phyloP scores from a whole-genome alignment of 2,888 invertebrate genomes.

The Diabrotica balteata region DNA sequence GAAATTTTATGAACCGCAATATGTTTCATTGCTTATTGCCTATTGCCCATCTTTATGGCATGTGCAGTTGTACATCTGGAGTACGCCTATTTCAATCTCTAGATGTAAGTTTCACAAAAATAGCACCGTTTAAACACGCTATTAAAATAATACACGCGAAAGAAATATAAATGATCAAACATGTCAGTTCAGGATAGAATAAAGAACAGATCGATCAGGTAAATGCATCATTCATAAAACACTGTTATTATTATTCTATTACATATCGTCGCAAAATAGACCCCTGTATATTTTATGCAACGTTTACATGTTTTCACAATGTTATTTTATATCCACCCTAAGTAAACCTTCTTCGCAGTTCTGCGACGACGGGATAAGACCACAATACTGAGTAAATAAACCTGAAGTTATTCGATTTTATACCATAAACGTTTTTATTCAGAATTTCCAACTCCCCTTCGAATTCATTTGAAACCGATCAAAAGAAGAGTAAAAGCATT shows the following conservation, averaged over 20 bases:
- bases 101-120: too few species aligned
- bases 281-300: constrained; percentile 12
- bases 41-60: too few species aligned
- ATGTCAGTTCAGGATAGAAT: constrained; percentile 2
- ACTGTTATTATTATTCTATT: too few species aligned
- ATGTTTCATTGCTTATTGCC: too few species aligned
- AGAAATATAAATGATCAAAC: too few species aligned
- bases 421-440: constrained; percentile 56
- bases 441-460: constrained; percentile 45
- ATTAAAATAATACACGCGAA: too few species aligned
- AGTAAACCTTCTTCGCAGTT: constrained; percentile 1
- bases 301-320: constrained; percentile 43
- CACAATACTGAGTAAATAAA: constrained; percentile 57
- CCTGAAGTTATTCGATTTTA: constrained; percentile 60
- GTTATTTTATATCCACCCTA: constrained; percentile 55
- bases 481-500: constrained; percentile 43
- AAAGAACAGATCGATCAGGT: neutral
- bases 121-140: too few species aligned
- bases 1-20: too few species aligned
- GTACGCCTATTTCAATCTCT: too few species aligned
- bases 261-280: too few species aligned
- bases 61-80: too few species aligned
- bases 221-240: too few species aligned
- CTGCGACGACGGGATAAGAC: constrained; percentile 38
- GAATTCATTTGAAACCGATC: constrained; percentile 50